Evolutionary conservation across 2,888 invertebrate genomes (phyloP), one percentile per base, ranked within the genome.

Genomic region (Cepaea hortensis): DNA sequence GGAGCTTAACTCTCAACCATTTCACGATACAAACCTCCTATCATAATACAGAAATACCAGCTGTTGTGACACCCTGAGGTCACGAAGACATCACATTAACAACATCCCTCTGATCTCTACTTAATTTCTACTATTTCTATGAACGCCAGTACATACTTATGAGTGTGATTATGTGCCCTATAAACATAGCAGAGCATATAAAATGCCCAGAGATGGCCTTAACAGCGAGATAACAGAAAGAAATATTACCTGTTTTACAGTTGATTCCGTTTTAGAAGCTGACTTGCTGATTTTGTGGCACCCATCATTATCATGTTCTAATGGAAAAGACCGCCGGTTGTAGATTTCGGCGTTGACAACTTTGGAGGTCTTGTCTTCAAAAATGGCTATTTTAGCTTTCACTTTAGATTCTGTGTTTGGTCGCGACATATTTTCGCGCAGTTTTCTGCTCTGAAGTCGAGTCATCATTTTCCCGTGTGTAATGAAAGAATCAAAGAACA

Each of bases 291-390:
- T 62, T 48, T 46, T 62, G 50, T 13, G 35, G 13, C 76, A 48
- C 11, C 20, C 3, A n/a, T 76, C 84, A 62, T 50, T 84, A 46
- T 76, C 84, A 15, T 84, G 76, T 48, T 65, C 65, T 18, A 84
- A 48, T 3, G 84, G 84, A 48, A 84, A 76, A 46, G 84, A 84
- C 13, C 84, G 84, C 15, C 84, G 35, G 77, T n/a, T 65, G 77
- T 76, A 46, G 48, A 65, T 48, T 15, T 46, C 65, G n/a, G 23
- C 5, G 61, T 6, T 62, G 61, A 61, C 83, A 55, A 23, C n/a
- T 18, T 20, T 48, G 4, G 48, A 9, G 23, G 76, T 84, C 48
- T 84, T 77, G 18, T 77, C 84, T 15, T 84, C 84, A 62, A 61
- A 6, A 6, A 48, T 2, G 3, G 48, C 65, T n/a, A 76, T 15